A percentile compares a stretch with the other conserved stretches of the same genome.
Conservation (phyloP, 1,140 invertebrate genomes). For the Orussus abietinus region DNA sequence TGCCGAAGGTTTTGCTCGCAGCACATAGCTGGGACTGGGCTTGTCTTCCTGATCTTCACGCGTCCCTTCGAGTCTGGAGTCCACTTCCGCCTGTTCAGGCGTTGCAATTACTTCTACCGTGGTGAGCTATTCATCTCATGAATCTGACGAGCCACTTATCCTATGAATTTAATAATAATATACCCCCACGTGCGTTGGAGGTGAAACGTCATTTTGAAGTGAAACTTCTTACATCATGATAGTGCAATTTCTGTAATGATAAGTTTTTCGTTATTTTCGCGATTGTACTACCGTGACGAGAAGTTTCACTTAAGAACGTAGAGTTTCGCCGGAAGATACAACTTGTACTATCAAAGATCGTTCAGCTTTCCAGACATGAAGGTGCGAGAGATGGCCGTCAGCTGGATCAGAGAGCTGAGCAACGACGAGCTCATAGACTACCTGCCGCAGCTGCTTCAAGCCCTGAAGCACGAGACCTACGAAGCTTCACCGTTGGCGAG, state of each 20-base stretch:
- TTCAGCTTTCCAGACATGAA: constrained; percentile 86
- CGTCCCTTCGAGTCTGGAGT: constrained; percentile 77
- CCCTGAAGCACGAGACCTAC: constrained; percentile 90
- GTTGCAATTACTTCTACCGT: constrained; percentile 85
- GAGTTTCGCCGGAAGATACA: too few species aligned
- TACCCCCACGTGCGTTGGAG: too few species aligned
- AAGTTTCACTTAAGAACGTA: too few species aligned
- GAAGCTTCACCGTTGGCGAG: constrained; percentile 80
- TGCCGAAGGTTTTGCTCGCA: constrained; percentile 88
- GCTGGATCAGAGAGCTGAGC: constrained; percentile 72
- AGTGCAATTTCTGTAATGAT: too few species aligned
- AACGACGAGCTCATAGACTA: constrained; percentile 89
- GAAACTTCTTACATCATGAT: too few species aligned
- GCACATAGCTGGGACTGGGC: constrained; percentile 87
- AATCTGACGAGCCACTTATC: too few species aligned
- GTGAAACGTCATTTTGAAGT: too few species aligned
- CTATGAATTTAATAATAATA: too few species aligned
- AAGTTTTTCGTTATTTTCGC: too few species aligned
- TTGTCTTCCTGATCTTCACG: constrained; percentile 80
- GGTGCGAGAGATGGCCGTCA: constrained; percentile 79
- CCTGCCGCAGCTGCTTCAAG: constrained; percentile 90
- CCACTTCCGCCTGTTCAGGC: constrained; percentile 81
- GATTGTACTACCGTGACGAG: too few species aligned
- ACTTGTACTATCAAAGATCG: constrained; percentile 5
- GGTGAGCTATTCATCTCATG: too few species aligned